phyloP scores from a whole-genome alignment of 2,113 vertebrate genomes.

The Philantomba maxwellii region DNA sequence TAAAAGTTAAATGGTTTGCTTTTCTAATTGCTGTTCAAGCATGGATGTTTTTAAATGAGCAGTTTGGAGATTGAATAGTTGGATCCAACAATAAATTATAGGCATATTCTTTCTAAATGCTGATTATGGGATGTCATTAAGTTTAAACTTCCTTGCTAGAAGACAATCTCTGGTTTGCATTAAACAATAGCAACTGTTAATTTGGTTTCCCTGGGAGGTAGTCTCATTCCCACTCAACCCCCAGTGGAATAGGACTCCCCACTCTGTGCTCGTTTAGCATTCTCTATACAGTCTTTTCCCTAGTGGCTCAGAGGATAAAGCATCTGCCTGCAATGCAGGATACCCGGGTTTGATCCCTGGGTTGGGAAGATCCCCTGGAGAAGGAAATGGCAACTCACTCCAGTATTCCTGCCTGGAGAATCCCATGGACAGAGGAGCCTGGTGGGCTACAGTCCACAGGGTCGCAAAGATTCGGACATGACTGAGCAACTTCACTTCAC shows the following conservation, averaged over 20 bases:
- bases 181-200: not conserved
- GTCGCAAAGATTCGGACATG: too few relatives aligned
- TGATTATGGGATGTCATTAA: not conserved
- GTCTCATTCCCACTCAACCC: not conserved
- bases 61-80: not conserved
- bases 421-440: too few relatives aligned
- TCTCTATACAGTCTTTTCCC: not conserved
- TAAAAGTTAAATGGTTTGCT: constrained; percentile 1
- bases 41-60: not conserved
- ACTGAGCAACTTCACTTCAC: too few relatives aligned
- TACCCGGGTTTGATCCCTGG: too few relatives aligned
- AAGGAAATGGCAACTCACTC: too few relatives aligned
- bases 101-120: not conserved
- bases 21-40: not conserved
- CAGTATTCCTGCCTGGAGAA: too few relatives aligned
- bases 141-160: not conserved
- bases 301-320: too few relatives aligned
- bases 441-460: too few relatives aligned
- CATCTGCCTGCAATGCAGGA: too few relatives aligned
- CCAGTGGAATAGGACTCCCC: not conserved
- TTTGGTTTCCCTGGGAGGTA: not conserved
- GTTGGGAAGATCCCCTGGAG: too few relatives aligned
- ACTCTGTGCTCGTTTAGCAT: not conserved
- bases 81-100: not conserved
- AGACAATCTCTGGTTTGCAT: not conserved